Evolutionary conservation across 2,888 invertebrate genomes (phyloP), one percentile per base, ranked within the genome.

Genomic region (Abrostola triplasia): DNA sequence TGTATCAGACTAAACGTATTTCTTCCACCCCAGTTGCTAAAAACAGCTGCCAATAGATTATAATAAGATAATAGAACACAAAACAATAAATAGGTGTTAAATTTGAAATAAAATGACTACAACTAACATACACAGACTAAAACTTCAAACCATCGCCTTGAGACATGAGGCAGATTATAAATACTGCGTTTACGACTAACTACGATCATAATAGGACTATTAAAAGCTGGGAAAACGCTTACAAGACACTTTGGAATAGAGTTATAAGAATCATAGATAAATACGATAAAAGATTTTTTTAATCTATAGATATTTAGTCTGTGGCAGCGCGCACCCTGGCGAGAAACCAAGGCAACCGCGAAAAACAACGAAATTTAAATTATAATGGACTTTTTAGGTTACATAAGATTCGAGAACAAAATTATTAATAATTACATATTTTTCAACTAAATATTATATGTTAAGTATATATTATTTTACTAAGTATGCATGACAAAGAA

Each of bases 21-120:
- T 41, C 11, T 47, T 13, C 11, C 9, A 64, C 63, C 66, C 67
- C 61, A 70, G 66, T 62, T 44, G 62, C 54, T 36, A 12, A 36
- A 12, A 50, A 41, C 64, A 70, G 76, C 79, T 78, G 71, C 67
- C 64, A 53, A 49, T 36, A 44, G n/a, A 66, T 47, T 47, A 57
- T 59, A 51, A 35, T 10, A 41, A 11, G 35, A 58, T 70, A 60
- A 59, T 67, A 36, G 24, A 60, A 41, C 40, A 59, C 38, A 76
- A 67, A 64, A 76, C 44, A 79, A 76, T 76, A 79, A 77, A 79
- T 79, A 76, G 59, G 59, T 49, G 54, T 49, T 47, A 64, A 60
- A 53, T 75, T 67, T 64, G 40, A 71, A 50, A 41, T 13, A 41
- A 64, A 55, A 53, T 41, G 13, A 67, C 53, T 67, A 75, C 38